phyloP scores from a whole-genome alignment of 2,888 invertebrate genomes.

The Lucinisca nassula region DNA sequence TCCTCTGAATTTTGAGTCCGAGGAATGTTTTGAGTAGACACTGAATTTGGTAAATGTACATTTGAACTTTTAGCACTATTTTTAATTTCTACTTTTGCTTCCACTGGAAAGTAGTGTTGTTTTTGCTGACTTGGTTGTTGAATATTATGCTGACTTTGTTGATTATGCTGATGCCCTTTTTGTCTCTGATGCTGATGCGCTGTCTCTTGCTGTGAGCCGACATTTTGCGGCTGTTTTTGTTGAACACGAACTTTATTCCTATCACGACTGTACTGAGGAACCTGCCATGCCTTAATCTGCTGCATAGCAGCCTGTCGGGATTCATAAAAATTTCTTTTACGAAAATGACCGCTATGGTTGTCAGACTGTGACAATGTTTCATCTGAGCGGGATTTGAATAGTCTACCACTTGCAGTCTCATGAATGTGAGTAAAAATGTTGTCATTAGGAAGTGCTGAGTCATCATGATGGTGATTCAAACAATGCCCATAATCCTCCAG shows the following conservation, averaged over 20 bases:
- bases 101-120: slow-evolving; percentile 49
- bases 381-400: slow-evolving; percentile 86
- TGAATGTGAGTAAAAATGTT: slow-evolving; percentile 80
- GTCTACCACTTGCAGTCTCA: slow-evolving; percentile 80
- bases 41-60: slow-evolving; percentile 43
- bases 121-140: background rate
- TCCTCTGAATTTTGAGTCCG: slow-evolving; percentile 50
- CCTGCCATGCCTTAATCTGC: slow-evolving; percentile 84
- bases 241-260: slow-evolving; percentile 50
- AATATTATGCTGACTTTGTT: background rate
- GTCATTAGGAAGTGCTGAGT: slow-evolving; percentile 80
- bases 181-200: background rate
- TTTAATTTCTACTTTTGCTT: slow-evolving; percentile 58
- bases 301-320: slow-evolving; percentile 84
- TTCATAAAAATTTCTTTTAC: slow-evolving; percentile 83
- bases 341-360: slow-evolving; percentile 92
- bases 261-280: slow-evolving; percentile 73
- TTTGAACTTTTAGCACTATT: slow-evolving; percentile 26
- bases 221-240: background rate
- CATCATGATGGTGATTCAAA: slow-evolving; percentile 84
- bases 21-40: slow-evolving; percentile 29
- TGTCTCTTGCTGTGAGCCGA: background rate
- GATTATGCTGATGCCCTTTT: background rate
- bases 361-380: slow-evolving; percentile 88
- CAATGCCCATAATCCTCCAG: slow-evolving; percentile 82